Conservation (phyloP, 2,113 vertebrate species). For the Suncus etruscus region DNA sequence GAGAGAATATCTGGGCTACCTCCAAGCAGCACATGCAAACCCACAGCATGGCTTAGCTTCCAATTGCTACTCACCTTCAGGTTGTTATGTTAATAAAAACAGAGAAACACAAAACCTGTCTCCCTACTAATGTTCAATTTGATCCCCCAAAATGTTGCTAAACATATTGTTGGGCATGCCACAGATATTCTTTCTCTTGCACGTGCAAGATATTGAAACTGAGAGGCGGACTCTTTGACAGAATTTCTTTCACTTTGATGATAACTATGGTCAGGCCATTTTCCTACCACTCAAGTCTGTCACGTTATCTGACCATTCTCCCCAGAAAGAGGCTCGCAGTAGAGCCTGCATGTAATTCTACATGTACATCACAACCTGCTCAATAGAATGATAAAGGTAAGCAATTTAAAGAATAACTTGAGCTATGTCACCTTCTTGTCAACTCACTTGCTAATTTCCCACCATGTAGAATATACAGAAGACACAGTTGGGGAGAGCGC, state of each 20-base stretch:
- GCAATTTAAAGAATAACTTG: conserved; percentile 85
- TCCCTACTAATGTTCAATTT: conserved; percentile 55
- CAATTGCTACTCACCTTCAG: conserved; percentile 70
- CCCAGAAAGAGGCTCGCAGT: conserved; percentile 66
- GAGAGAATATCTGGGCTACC: neutral
- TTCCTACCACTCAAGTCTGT: conserved; percentile 75
- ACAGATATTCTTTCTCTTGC: conserved; percentile 64
- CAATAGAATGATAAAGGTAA: conserved; percentile 84
- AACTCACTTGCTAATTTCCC: conserved; percentile 83
- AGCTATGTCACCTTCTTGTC: conserved; percentile 86
- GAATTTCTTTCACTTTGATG: conserved; percentile 71
- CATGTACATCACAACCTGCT: conserved; percentile 82
- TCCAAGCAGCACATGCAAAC: neutral
- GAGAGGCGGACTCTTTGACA: conserved; percentile 65
- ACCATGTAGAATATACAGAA: conserved; percentile 81
- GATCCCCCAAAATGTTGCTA: conserved; percentile 62
- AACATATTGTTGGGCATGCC: conserved; percentile 70
- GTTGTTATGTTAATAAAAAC: conserved; percentile 69
- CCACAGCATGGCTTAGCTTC: conserved; percentile 44
- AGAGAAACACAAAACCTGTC: conserved; percentile 79
- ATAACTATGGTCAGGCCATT: conserved; percentile 78
- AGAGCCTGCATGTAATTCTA: conserved; percentile 76
- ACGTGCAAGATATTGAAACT: conserved; percentile 35
- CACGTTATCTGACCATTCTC: conserved; percentile 79
- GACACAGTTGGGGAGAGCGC: conserved; percentile 73